Evolutionary conservation across 2,888 invertebrate species (phyloP).

Genomic region (Tiliacea aurago): DNA sequence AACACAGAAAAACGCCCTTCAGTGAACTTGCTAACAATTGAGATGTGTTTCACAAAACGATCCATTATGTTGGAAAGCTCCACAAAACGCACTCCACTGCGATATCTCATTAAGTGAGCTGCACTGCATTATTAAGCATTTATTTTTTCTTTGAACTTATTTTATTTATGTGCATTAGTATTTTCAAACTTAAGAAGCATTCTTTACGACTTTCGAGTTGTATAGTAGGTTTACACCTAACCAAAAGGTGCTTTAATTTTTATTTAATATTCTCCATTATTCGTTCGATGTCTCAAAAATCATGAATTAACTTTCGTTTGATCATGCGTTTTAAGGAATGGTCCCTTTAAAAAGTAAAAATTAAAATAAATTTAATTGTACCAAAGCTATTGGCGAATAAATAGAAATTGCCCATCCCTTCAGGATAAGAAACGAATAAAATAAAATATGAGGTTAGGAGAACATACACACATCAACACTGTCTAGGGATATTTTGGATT

Average conservation of each 20-base stretch:
- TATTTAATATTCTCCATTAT: neutral
- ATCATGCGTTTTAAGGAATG: too few relatives aligned
- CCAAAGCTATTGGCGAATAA: neutral
- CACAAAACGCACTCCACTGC: constrained; percentile 32
- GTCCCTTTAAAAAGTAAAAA: neutral
- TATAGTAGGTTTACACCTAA: neutral
- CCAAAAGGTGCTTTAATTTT: neutral
- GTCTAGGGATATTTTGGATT: too few relatives aligned
- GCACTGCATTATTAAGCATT: constrained; percentile 7
- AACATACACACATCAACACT: too few relatives aligned
- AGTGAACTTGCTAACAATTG: constrained; percentile 36
- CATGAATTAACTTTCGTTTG: neutral
- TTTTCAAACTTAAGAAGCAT: neutral
- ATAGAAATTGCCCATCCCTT: neutral
- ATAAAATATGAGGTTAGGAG: too few relatives aligned
- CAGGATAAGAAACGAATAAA: neutral
- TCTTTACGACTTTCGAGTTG: neutral
- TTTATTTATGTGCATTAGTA: constrained; percentile 21
- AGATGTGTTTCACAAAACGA: constrained; percentile 30
- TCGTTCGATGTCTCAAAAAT: neutral
- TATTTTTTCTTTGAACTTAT: constrained; percentile 23
- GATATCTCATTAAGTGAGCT: constrained; percentile 29
- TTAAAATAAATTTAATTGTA: neutral
- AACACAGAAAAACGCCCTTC: constrained; percentile 10
- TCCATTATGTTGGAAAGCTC: constrained; percentile 38